phyloP scores from a whole-genome alignment of 2,888 invertebrate genomes.

The Scotopteryx bipunctaria region DNA sequence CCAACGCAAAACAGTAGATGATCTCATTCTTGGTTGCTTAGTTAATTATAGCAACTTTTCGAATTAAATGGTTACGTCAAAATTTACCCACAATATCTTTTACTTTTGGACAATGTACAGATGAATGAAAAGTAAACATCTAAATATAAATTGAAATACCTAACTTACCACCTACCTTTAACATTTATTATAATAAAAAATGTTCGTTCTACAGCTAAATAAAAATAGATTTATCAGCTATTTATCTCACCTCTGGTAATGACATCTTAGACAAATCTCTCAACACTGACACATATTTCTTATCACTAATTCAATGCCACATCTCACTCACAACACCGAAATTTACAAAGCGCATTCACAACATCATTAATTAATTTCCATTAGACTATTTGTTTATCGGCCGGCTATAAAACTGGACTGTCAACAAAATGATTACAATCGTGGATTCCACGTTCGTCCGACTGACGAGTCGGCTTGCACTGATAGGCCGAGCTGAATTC shows the following conservation, averaged over 20 bases:
- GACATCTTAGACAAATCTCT: slow-evolving; percentile 67
- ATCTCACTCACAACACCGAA: slow-evolving; percentile 20
- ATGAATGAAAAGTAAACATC: too few species aligned
- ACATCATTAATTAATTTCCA: slow-evolving; percentile 26
- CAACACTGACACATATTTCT: slow-evolving; percentile 61
- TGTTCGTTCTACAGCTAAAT: slow-evolving; percentile 19
- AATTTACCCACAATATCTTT: not conserved
- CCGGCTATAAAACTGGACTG: slow-evolving; percentile 19
- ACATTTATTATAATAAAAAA: not conserved
- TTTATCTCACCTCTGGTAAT: slow-evolving; percentile 70
- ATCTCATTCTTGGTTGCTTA: slow-evolving; percentile 31
- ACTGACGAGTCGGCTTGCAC: slow-evolving; percentile 23
- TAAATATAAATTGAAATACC: too few species aligned
- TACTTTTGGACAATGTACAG: too few species aligned
- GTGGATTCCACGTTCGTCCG: slow-evolving; percentile 15
- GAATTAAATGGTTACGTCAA: not conserved
- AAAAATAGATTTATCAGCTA: slow-evolving; percentile 30
- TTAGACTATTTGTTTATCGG: slow-evolving; percentile 25
- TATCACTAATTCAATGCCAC: slow-evolving; percentile 49
- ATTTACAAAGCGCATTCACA: slow-evolving; percentile 14
- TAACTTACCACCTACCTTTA: too few species aligned
- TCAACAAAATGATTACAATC: slow-evolving; percentile 24
- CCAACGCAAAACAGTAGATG: slow-evolving; percentile 31
- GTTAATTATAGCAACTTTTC: slow-evolving; percentile 4
- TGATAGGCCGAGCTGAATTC: slow-evolving; percentile 38